These are phyloP conservation scores for Notarius quadriscutis DNA, from an alignment of 2,113 vertebrate species.

Conservation along the genomic window DNA sequence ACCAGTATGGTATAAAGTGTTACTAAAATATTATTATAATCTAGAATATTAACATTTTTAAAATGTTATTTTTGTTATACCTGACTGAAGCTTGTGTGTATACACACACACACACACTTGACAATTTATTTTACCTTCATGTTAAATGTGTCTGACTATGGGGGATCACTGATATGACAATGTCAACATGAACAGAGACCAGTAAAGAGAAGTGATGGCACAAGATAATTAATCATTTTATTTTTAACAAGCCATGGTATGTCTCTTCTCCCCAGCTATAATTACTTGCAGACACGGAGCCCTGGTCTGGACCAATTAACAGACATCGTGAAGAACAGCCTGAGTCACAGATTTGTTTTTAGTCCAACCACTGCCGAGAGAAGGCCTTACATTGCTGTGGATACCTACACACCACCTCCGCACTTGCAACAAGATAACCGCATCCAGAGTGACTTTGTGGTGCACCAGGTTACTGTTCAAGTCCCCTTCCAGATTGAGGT, in stretches of 20 bases:
- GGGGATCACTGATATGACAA: background rate
- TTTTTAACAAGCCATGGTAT: constrained; percentile 6
- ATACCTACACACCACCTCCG: constrained; percentile 70
- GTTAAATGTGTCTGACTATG: background rate
- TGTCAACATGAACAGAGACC: no score
- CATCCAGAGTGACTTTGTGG: constrained; percentile 76
- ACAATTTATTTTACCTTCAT: no score
- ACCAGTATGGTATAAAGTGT: no score
- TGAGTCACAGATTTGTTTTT: constrained; percentile 80
- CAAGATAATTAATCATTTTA: background rate
- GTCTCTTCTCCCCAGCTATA: constrained; percentile 77
- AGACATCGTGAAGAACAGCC: constrained; percentile 82
- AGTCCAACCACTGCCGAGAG: constrained; percentile 71
- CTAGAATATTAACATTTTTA: no score
- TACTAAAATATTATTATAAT: no score
- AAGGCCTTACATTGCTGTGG: constrained; percentile 78
- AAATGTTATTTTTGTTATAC: no score
- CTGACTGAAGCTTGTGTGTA: no score
- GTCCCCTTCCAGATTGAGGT: constrained; percentile 82
- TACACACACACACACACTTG: no score
- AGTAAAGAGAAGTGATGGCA: background rate
- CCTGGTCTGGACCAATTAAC: constrained; percentile 85
- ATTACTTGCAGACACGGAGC: constrained; percentile 78
- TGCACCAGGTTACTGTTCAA: constrained; percentile 89
- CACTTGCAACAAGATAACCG: constrained; percentile 70